Percentiles rank a stretch among this genome's conserved stretches.
Conservation (phyloP, 2,113 vertebrate species). For the Elaphurus davidianus region DNA sequence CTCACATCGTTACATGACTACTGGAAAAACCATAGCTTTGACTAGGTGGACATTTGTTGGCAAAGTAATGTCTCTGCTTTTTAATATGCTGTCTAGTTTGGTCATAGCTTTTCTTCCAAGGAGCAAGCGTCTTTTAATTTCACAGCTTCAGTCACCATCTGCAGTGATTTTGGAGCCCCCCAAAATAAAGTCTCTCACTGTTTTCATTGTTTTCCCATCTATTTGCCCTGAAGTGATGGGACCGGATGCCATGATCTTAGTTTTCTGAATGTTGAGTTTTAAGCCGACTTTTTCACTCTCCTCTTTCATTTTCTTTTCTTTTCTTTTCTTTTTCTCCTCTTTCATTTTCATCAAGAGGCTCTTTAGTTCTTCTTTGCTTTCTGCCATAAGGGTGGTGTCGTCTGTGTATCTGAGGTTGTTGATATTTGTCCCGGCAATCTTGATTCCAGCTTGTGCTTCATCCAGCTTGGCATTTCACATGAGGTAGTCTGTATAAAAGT, state of each 20-base stretch:
- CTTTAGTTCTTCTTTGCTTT: neutral
- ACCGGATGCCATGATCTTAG: neutral
- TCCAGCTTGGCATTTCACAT: neutral
- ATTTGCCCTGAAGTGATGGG: neutral
- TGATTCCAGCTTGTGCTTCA: neutral
- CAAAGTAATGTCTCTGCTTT: neutral
- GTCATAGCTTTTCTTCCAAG: neutral
- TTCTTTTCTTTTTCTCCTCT: neutral
- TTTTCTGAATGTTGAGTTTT: neutral
- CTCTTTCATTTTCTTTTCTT: neutral
- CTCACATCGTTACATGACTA: neutral
- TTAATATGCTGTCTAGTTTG: neutral
- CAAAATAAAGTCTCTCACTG: neutral
- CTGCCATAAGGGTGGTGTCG: neutral
- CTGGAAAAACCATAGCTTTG: neutral
- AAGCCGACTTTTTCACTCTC: neutral
- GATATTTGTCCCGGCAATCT: neutral
- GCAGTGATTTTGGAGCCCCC: neutral
- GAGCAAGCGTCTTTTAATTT: neutral
- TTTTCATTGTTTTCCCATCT: neutral
- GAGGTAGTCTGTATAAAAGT: neutral
- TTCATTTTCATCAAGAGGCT: neutral
- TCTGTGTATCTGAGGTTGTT: neutral
- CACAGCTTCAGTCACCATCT: neutral
- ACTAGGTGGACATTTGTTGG: neutral